phyloP scores from a whole-genome alignment of 2,888 invertebrate genomes.

The Pristionchus maxplancki region DNA sequence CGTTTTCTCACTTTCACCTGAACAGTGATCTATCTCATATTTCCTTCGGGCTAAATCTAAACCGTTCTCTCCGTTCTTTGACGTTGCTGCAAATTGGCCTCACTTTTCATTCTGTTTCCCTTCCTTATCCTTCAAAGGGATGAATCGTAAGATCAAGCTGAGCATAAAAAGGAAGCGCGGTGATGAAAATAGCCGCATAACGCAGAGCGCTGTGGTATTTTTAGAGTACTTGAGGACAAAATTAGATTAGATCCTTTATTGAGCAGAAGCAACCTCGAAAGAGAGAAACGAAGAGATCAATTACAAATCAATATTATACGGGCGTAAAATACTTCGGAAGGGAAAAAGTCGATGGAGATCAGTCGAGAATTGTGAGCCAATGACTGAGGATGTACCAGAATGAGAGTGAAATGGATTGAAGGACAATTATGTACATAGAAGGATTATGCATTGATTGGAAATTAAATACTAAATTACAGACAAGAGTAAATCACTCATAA shows the following conservation, averaged over 20 bases:
- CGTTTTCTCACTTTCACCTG: slow-evolving; percentile 17
- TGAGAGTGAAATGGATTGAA: background rate
- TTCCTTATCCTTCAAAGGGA: background rate
- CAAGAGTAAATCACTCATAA: slow-evolving; percentile 8
- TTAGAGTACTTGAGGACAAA: background rate
- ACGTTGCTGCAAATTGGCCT: too few species aligned
- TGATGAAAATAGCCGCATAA: background rate
- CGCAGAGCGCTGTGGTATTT: background rate
- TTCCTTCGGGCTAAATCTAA: background rate
- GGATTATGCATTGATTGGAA: background rate
- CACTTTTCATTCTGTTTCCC: background rate
- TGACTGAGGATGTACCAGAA: slow-evolving; percentile 33
- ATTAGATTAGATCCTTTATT: slow-evolving; percentile 5
- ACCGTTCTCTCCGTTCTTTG: too few species aligned
- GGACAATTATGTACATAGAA: background rate
- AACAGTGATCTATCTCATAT: background rate
- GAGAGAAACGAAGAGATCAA: background rate
- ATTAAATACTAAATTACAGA: slow-evolving; percentile 6
- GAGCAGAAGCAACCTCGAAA: background rate
- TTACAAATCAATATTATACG: background rate
- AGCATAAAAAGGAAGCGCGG: background rate
- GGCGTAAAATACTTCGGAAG: background rate
- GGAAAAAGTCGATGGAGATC: background rate
- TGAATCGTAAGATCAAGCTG: background rate
- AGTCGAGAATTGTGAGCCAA: background rate